Base-by-base conservation (phyloP, 2,113 vertebrate genomes). In the Poicephalus gulielmi region DNA sequence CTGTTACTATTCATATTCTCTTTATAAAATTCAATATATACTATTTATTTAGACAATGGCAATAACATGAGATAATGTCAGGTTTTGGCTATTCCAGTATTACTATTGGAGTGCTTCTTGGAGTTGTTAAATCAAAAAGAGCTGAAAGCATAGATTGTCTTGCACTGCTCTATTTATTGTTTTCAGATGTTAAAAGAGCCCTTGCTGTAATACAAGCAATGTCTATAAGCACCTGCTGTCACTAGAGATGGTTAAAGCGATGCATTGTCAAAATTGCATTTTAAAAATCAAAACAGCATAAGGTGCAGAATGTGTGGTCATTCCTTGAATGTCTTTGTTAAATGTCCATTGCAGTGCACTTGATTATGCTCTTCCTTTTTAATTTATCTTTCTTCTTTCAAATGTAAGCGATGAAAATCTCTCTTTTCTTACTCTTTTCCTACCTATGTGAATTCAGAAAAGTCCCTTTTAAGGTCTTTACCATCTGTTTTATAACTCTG, bases 71-170 rank as follows among this genome's bases (percentile, higher is more conserved):
- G 85, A 78, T 80, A 77, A 74, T 90, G 43, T 80, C 68, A 94
- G 30, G 22, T 94, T 93, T 90, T 60, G 84, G 73, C 49, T 46
- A 20, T 77, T 79, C 63, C 46, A 68, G 55, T 78, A 49, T 76
- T 89, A 90, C 90, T 94, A 90, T 44, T 94, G 55, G 31, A 83
- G 59, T 83, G 31, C 22, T 62, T 31, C 84, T 94, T 87, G 94
- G 81, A 52, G 37, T 90, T 88, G 83, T 86, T 93, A 95, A 92
- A 71, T 88, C 43, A 90, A 76, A 86, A 82, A 47, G 43, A 89
- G 39, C 47, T 91, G 57, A 92, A 86, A 92, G 74, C 37, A 41
- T 9, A 89, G 22, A 78, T 96, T 88, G 41, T 15, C 67, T 95
- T 91, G 91, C 62, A 66, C 7, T 47, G 17, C 33, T 95, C 77